Base-by-base conservation (phyloP, 2,797 vertebrate genomes). In the Platalea minor region DNA sequence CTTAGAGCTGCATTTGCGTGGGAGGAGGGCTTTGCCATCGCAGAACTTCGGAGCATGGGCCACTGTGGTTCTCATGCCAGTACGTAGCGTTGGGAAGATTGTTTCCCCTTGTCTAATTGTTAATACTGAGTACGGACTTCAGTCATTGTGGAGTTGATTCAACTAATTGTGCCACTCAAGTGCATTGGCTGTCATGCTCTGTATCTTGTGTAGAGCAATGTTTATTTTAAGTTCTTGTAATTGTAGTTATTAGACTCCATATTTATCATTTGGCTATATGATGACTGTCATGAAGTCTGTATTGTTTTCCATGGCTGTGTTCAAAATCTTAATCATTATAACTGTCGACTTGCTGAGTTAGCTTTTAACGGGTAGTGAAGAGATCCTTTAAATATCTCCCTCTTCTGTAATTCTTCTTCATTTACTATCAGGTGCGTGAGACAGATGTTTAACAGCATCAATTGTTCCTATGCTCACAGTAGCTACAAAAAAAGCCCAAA, bases 171-270 rank as follows among this genome's bases (percentile, higher is more conserved):
- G 50, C 73, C 65, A 28, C 53, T 89, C 12, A 41, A 15, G 26
- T 72, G 23, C 79, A 23, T 63, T 68, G 68, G 24, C 48, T 85
- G 65, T 85, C 37, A 28, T 39, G 11, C 50, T 87, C 50, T 72
- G 0, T 80, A 61, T 93, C 68, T 75, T 81, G 4, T 45, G 31
- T 64, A 70, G 26, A 92, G 21, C 68, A 68, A 5, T 64, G 57
- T 85, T 96, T 90, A 56, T 94, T 97, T 92, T 70, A 87, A 87
- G 12, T 80, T 83, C 41, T 77, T 67, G 9, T 84, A n/a, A 91
- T 91, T 64, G 33, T 89, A 70, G 35, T 78, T 92, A 53, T 70
- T 94, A 54, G 76, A 37, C 21, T 72, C 39, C 10, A 0, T 77
- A 50, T 83, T 89, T 89, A 53, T 69, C 13, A 41, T 70, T 85